Percentiles rank a stretch among this genome's conserved stretches.
Evolutionary conservation across 2,888 invertebrate species (phyloP).

Genomic region (Hypolimnas misippus): DNA sequence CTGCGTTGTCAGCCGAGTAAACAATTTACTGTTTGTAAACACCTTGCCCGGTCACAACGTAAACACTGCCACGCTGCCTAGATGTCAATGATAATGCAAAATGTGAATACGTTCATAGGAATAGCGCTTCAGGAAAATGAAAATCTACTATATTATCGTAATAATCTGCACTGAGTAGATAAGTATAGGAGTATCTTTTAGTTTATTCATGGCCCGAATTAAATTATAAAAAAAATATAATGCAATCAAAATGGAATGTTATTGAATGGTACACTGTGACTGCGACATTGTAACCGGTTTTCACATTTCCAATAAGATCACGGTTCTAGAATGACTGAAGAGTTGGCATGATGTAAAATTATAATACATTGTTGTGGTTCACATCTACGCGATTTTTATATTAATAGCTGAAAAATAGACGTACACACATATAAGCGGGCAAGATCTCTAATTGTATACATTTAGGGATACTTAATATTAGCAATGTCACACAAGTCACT

Average conservation of each 20-base stretch:
- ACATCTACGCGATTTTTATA: background rate
- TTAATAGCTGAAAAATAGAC: too few relatives aligned
- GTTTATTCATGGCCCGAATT: too few relatives aligned
- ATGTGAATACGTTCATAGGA: conserved; percentile 33
- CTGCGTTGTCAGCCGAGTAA: conserved; percentile 60
- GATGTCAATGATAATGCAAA: conserved; percentile 61
- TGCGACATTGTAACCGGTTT: conserved; percentile 34
- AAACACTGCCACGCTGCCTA: conserved; percentile 72
- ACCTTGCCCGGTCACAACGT: conserved; percentile 62
- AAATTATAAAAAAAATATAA: background rate
- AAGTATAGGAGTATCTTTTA: too few relatives aligned
- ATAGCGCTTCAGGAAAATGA: conserved; percentile 7
- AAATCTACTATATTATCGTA: background rate
- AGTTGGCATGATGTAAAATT: background rate
- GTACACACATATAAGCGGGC: too few relatives aligned
- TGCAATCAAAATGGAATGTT: conserved; percentile 24
- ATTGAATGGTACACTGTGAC: conserved; percentile 14
- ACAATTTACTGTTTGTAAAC: conserved; percentile 81
- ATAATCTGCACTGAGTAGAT: too few relatives aligned
- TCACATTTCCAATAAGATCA: conserved; percentile 21
- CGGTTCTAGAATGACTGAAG: background rate
- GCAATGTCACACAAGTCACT: too few relatives aligned
- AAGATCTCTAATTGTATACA: too few relatives aligned
- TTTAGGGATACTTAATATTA: too few relatives aligned
- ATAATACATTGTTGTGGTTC: background rate